A percentile compares a stretch with the other conserved stretches of the same genome.
These are phyloP conservation scores for Dromaius novaehollandiae DNA, from an alignment of 2,113 vertebrate genomes.

Conservation along the genomic window DNA sequence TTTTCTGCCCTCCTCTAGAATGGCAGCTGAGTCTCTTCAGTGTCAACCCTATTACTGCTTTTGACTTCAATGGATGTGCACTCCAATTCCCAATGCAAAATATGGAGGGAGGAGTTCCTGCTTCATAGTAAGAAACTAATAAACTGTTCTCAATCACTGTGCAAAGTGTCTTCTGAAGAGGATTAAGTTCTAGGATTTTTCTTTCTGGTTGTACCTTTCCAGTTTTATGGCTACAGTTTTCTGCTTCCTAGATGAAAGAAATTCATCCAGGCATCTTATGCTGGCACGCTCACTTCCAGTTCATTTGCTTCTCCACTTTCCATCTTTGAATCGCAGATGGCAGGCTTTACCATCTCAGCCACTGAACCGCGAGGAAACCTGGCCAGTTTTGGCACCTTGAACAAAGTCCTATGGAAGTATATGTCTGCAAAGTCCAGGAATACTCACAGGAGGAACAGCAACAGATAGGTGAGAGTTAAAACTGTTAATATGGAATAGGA, in stretches of 20 bases:
- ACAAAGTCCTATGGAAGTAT: slow-evolving; percentile 19
- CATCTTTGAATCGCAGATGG: slow-evolving; percentile 44
- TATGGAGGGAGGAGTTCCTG: neutral
- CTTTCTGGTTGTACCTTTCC: neutral
- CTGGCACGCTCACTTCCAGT: neutral
- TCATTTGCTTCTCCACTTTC: slow-evolving; percentile 25
- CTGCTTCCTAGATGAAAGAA: slow-evolving; percentile 3
- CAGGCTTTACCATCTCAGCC: slow-evolving; percentile 38
- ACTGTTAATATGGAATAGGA: neutral
- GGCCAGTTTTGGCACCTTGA: neutral
- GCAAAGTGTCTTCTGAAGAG: neutral
- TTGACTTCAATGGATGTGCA: neutral
- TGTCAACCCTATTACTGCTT: neutral
- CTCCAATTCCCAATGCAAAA: neutral
- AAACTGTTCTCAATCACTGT: neutral
- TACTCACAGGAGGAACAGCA: slow-evolving; percentile 23
- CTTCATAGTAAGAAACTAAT: neutral
- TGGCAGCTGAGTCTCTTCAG: neutral
- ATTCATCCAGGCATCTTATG: slow-evolving; percentile 17
- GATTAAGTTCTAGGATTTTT: neutral
- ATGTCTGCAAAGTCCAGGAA: neutral
- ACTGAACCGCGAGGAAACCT: slow-evolving; percentile 12
- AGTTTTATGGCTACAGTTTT: slow-evolving; percentile 29
- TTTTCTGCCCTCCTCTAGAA: neutral
- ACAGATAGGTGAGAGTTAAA: slow-evolving; percentile 3